Evolutionary conservation across 2,113 vertebrate species (phyloP), one percentile per base, ranked within the genome.

Genomic region (Pachyramphus minor): DNA sequence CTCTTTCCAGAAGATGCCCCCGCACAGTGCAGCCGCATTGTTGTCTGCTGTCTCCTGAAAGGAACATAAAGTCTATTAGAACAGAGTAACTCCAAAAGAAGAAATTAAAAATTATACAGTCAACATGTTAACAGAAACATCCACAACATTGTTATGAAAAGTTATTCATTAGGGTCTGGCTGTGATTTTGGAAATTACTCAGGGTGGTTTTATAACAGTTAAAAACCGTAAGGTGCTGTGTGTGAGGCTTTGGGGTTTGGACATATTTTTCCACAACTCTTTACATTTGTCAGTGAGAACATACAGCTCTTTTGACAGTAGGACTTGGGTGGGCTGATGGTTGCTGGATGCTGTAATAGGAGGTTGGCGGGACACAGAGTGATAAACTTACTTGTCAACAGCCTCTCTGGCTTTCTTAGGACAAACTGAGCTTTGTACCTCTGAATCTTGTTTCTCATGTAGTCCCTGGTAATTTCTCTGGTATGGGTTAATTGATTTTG

Each of bases 341-440:
- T 85, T 89, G 73, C 77, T 96, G 94, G 68, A 96, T 95, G 73
- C 68, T 89, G 89, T 93, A 92, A 95, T 41, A 92, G 64, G 80
- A 93, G 80, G 94, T n/a, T 97, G 94, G 91, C 68, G 24, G 73
- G 64, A 81, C 73, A 60, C 60, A 81, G 82, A 73, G 92, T 95
- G 94, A 96, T 87, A 95, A 95, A 97, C 91, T 95, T 45, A 74
- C 93, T 97, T 97, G 96, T 97, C 95, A 97, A 89, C 96, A 95
- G 94, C 69, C 39, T 78, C 85, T 63, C 80, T 87, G 68, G 76
- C 68, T 90, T 93, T 90, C 88, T 88, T 67, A 76, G 87, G 80
- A 92, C 91, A 94, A 77, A 45, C 68, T 56, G 44, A 87, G 80
- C 84, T 88, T 87, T 95, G 89, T 92, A 95, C 80, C 93, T 92